Base-by-base conservation (phyloP, 2,797 vertebrate genomes). In the Melopsittacus undulatus region DNA sequence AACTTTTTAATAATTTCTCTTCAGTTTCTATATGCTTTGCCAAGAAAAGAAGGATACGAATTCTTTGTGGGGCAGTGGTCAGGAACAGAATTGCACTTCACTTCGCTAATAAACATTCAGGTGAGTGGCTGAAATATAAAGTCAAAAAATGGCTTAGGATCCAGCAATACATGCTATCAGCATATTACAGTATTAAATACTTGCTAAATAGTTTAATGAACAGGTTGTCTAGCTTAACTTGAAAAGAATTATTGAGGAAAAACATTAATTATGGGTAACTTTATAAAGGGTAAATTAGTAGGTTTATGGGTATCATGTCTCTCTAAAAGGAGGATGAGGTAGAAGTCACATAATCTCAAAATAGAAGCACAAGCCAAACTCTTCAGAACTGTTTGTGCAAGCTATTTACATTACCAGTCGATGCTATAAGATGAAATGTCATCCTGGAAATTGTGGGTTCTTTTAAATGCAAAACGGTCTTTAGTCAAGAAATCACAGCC, bases 61-160 rank as follows among this genome's bases (percentile, higher is more conserved):
- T 99, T 99, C 97, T 99, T 99, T 40, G 96, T 99, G 87, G 99
- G 99, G 75, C 99, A 99, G 70, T 99, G 99, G 99, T 98, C 98
- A 30, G 98, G 98, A 87, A 94, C 98, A 34, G 98, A 99, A 95
- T 97, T 99, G n/a, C 99, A 99, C 95, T 99, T 99, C 96, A 99
- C 98, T 87, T 99, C 99, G 38, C 98, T 99, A 83, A 99, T 99
- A 96, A 99, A 99, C 36, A 92, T 99, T 94, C 99, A 99, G 99
- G 99, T 99, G 97, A 86, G 96, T 95, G 64, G 10, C 66, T 34
- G 49, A 77, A 45, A 24, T 19, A 79, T 56, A 26, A 94, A 27
- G 30, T 54, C 23, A 1, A 36, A 57, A 92, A 56, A 19, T n/a
- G 11, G 32, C 32, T 48, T 83, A 40, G 7, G 7, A 42, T 74